Evolutionary conservation across 2,797 vertebrate genomes (phyloP).

Genomic region (Pseudochirops cupreus): DNA sequence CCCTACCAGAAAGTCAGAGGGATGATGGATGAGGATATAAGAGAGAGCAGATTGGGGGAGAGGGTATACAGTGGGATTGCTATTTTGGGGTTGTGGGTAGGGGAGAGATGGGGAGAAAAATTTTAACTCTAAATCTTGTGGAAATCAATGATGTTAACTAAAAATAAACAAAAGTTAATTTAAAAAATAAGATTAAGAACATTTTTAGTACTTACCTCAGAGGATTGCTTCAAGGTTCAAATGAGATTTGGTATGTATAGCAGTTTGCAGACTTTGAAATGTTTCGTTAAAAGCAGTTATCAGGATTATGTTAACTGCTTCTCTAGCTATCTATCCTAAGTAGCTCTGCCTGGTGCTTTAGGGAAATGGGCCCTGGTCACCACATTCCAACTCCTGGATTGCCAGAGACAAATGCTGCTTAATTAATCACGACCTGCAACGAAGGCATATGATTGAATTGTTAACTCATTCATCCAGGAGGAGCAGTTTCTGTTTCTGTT

Average conservation of each 20-base stretch:
- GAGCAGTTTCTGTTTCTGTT: not conserved
- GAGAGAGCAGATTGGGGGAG: no score
- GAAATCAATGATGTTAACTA: no score
- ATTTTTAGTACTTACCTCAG: not conserved
- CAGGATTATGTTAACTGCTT: not conserved
- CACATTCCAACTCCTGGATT: not conserved
- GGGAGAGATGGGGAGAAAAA: no score
- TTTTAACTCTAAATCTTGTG: no score
- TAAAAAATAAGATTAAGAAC: not conserved
- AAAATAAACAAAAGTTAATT: no score
- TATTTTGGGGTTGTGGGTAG: no score
- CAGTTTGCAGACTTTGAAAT: not conserved
- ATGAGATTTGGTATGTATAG: not conserved
- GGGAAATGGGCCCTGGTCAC: not conserved
- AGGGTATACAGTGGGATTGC: no score
- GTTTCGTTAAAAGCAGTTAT: not conserved
- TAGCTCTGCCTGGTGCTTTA: not conserved
- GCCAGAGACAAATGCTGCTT: not conserved
- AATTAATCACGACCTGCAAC: not conserved
- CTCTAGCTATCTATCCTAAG: not conserved
- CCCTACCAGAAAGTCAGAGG: no score
- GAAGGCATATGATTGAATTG: not conserved
- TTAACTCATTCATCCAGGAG: not conserved
- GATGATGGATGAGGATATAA: no score
- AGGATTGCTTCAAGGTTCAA: not conserved